Evolutionary conservation across 1,140 invertebrate species (phyloP), one percentile per base, ranked within the genome.

Genomic region (Platorchestia sp.): DNA sequence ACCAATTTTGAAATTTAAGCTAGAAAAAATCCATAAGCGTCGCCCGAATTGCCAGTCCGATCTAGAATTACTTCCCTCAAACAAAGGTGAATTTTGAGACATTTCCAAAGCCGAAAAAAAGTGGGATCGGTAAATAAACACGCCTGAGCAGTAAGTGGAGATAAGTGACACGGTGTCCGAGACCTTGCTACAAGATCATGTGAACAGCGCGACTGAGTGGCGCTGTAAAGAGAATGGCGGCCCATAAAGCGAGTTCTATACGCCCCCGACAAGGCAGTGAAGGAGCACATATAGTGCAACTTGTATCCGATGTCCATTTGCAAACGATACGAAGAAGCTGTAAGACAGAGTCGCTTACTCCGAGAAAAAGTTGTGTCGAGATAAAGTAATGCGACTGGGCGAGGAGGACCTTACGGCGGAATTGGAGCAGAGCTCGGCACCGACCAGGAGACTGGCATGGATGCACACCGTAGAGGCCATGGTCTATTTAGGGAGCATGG

Each of bases 281-380:
- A 75, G 14, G 59, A 75, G 59, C 59, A 75, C 59, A 75, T 75
- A 75, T 75, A 75, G 59, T 75, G 59, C 59, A 75, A 75, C 59
- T 75, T 75, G 59, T 75, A 75, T 75, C 59, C 59, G 36, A 75
- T 75, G 59, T 75, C 59, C 59, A 75, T 75, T 75, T 75, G 59
- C 59, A 75, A 75, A 75, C 59, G 59, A 75, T 75, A 75, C 59
- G 59, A 75, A 75, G 59, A 75, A 75, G 59, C 59, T 75, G 59
- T 75, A 75, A 75, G 59, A 75, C 59, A 75, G 27, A 75, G 59
- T 75, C 59, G 7, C 59, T 75, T 75, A 75, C 59, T 75, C 36
- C 10, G 3, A 75, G 59, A 75, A 75, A 75, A 75, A 75, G 59
- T 75, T 75, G 10, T 75, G 59, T 75, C 59, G 27, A 75, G 59